These are phyloP conservation scores for Pardalotus punctatus DNA, from an alignment of 2,113 vertebrate genomes.

Conservation along the genomic window DNA sequence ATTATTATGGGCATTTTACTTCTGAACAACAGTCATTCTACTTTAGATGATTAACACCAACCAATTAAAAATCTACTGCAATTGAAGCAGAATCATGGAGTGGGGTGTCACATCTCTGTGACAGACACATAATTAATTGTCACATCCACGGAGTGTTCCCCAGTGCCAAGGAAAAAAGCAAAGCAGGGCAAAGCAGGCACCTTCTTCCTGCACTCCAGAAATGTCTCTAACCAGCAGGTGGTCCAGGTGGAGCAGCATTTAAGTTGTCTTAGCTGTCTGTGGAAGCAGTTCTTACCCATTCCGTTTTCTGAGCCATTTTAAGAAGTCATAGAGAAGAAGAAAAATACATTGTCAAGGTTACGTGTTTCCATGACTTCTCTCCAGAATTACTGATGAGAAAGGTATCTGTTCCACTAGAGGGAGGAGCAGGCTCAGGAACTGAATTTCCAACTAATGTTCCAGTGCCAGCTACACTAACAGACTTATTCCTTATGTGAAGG, in stretches of 20 bases:
- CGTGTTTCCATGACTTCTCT: not conserved
- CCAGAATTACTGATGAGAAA: not conserved
- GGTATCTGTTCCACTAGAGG: constrained; percentile 44
- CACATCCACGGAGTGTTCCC: not conserved
- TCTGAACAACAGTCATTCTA: not conserved
- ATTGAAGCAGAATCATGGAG: not conserved
- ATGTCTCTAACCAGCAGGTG: not conserved
- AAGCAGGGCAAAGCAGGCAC: not conserved
- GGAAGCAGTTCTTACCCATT: not conserved
- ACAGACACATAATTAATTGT: not conserved
- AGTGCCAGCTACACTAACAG: not conserved
- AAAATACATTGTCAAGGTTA: not conserved
- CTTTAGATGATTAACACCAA: not conserved
- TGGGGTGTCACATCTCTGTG: not conserved
- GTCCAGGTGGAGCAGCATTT: not conserved
- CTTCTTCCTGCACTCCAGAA: not conserved
- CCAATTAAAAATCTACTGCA: not conserved
- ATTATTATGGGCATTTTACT: not conserved
- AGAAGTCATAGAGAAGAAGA: not conserved
- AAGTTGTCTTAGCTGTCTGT: not conserved
- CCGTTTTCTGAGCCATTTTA: not conserved
- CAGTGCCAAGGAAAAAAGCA: not conserved
- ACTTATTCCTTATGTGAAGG: accelerated
- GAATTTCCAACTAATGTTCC: not conserved
- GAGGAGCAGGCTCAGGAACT: constrained; percentile 43